A percentile compares a stretch with the other conserved stretches of the same genome.
Conservation (phyloP, 2,888 invertebrate genomes). For the Thalpophila matura region DNA sequence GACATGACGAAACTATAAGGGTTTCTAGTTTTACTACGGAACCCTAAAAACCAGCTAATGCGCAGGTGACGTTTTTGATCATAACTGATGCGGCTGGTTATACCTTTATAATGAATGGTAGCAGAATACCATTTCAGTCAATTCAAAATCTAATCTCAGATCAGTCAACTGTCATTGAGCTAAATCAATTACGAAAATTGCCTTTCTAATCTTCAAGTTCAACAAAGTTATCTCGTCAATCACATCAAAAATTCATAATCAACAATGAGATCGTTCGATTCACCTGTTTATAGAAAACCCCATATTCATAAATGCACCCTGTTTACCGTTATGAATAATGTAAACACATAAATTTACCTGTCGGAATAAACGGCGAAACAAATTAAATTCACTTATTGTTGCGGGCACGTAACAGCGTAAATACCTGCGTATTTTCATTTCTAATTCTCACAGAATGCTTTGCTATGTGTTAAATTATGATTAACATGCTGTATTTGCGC, state of each 20-base stretch:
- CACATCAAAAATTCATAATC: conserved; percentile 26
- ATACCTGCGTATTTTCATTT: conserved; percentile 47
- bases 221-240: conserved; percentile 7
- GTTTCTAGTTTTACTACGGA: too few species aligned
- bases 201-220: not conserved
- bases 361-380: conserved; percentile 50
- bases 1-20: too few species aligned
- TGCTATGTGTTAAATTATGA: conserved; percentile 42
- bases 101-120: too few species aligned
- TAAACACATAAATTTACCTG: conserved; percentile 55
- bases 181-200: not conserved
- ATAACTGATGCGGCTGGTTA: too few species aligned
- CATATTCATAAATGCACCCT: conserved; percentile 32
- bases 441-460: conserved; percentile 50
- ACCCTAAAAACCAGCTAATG: too few species aligned
- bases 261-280: conserved; percentile 23
- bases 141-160: too few species aligned
- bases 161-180: too few species aligned
- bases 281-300: conserved; percentile 2
- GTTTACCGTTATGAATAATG: conserved; percentile 53
- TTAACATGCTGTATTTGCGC: conserved; percentile 24
- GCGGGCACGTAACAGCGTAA: conserved; percentile 35
- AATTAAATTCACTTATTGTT: conserved; percentile 47
- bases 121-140: too few species aligned
- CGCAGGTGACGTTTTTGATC: too few species aligned